A percentile compares a stretch with the other conserved stretches of the same genome.
These are phyloP conservation scores for Pseudochromis fuscus DNA, from an alignment of 2,797 vertebrate species.

Conservation along the genomic window DNA sequence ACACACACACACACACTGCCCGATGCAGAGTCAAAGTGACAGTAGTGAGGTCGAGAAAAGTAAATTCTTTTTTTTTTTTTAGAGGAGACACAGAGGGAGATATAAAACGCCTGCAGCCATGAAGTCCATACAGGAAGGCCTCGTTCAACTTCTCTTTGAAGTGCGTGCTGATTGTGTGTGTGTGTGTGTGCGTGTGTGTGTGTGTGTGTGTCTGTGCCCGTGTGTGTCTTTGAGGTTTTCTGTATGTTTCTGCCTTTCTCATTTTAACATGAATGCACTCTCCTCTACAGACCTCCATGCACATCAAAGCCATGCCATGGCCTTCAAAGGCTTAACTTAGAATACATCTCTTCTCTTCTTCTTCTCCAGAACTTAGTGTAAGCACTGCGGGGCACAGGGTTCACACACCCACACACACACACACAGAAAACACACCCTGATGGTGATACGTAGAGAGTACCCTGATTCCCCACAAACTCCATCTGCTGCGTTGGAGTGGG, in stretches of 20 bases:
- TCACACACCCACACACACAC: slow-evolving; percentile 33
- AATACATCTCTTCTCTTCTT: slow-evolving; percentile 70
- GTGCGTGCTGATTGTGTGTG: slow-evolving; percentile 73
- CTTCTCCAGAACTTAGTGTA: slow-evolving; percentile 60
- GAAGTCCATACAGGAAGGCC: slow-evolving; percentile 79
- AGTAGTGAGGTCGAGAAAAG: slow-evolving; percentile 8
- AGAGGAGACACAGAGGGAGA: slow-evolving; percentile 26
- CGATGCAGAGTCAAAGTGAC: slow-evolving; percentile 46
- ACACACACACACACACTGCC: not conserved
- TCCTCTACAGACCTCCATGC: slow-evolving; percentile 80
- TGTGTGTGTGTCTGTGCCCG: slow-evolving; percentile 81
- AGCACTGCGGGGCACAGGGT: slow-evolving; percentile 67
- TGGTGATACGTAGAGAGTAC: not conserved
- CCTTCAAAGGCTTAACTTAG: slow-evolving; percentile 84
- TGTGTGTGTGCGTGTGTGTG: slow-evolving; percentile 59
- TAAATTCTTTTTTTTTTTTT: slow-evolving; percentile 17
- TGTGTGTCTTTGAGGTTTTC: slow-evolving; percentile 72
- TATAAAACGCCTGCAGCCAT: slow-evolving; percentile 73
- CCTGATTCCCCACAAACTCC: slow-evolving; percentile 1
- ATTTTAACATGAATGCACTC: slow-evolving; percentile 88
- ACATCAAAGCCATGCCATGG: slow-evolving; percentile 84
- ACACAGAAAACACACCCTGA: slow-evolving; percentile 27
- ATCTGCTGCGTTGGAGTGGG: not conserved
- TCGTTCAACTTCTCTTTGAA: slow-evolving; percentile 81
- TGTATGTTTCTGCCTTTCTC: slow-evolving; percentile 83